Conservation (phyloP, 2,888 invertebrate species). For the Lasioglossum leucozonium region DNA sequence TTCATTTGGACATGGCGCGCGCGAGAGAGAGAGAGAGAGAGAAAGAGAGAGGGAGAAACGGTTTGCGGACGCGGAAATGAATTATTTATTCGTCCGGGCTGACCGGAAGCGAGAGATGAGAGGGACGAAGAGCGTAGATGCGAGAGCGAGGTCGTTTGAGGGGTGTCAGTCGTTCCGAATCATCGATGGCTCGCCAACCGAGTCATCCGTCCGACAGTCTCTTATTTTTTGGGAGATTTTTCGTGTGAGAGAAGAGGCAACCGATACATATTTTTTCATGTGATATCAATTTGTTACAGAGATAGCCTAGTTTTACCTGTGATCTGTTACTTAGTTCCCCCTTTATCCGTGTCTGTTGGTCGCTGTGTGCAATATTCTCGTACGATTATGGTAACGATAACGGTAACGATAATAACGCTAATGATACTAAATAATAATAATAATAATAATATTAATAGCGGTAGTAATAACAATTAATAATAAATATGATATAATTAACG, state of each 20-base stretch:
- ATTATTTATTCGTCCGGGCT: conserved; percentile 15
- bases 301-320: conserved; percentile 81
- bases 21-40: not conserved
- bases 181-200: conserved; percentile 67
- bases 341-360: conserved; percentile 65
- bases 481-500: conserved; percentile 19
- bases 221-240: conserved; percentile 68
- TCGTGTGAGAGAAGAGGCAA: conserved; percentile 69
- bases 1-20: conserved; percentile 24
- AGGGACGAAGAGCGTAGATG: not conserved
- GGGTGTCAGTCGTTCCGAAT: conserved; percentile 65
- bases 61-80: conserved; percentile 3
- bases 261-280: conserved; percentile 82
- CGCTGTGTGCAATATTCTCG: conserved; percentile 73
- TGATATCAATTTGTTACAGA: conserved; percentile 82
- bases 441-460: conserved; percentile 25
- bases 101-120: conserved; percentile 9
- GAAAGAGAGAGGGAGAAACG: not conserved
- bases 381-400: conserved; percentile 63
- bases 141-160: conserved; percentile 34
- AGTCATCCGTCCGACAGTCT: conserved; percentile 77
- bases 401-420: conserved; percentile 49
- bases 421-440: conserved; percentile 28
- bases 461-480: conserved; percentile 35
- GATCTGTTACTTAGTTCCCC: conserved; percentile 77